Evolutionary conservation across 2,888 invertebrate genomes (phyloP), one percentile per base, ranked within the genome.

Genomic region (Chrysotoxum bicinctum): DNA sequence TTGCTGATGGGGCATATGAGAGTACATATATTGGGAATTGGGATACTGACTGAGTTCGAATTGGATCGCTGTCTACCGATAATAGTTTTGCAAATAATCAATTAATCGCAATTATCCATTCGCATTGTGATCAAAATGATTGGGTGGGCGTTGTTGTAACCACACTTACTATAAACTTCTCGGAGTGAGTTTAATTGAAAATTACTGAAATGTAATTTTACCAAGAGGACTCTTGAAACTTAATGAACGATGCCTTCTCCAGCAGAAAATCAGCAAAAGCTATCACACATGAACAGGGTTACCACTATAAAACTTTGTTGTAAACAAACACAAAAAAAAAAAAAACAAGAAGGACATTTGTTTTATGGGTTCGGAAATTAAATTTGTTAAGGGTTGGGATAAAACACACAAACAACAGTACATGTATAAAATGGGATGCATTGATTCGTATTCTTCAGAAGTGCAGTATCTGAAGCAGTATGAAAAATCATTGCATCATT

Each of bases 31-130:
- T 35, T 58, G 35, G 6, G 14, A 58, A 58, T 35, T 35, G 52
- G 56, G 64, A 75, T 64, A 60, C 60, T 60, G 26, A 43, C 52
- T 56, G 35, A 56, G 35, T 52, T 62, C 32, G 64, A 75, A 66
- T 66, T 77, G 72, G 68, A 69, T 21, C n/a, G 64, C 56, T 78
- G 76, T 81, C 81, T 68, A 73, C 23, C 73, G 73, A 66, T 76
- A 77, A 85, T 81, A 85, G 85, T 80, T 85, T 85, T 73, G 73
- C 85, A 85, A 85, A 85, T 85, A 81, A 85, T 85, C 85, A 85
- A 85, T 85, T 85, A 80, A 85, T 85, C 85, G 85, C 72, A 81
- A 85, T 85, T 85, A 85, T 85, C 80, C 85, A 76, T 81, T 81
- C 68, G 75, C 66, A 80, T 76, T 85, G 70, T 72, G 56, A 80